Percentiles rank a stretch among this genome's conserved stretches.
Conservation (phyloP, 2,797 vertebrate genomes). For the Amniataba percoides region DNA sequence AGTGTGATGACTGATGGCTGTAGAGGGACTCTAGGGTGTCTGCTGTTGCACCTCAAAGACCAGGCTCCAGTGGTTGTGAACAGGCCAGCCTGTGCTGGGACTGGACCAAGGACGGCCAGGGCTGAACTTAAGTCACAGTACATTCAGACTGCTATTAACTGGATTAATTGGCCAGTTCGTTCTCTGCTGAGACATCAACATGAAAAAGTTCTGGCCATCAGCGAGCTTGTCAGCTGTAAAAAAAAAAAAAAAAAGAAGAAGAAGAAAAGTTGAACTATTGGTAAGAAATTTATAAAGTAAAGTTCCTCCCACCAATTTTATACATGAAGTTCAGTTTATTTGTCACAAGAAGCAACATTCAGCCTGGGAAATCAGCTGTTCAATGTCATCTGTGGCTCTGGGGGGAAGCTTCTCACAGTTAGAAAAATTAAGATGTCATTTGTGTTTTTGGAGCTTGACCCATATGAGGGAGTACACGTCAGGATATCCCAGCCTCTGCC, state of each 20-base stretch:
- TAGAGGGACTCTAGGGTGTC: conserved; percentile 84
- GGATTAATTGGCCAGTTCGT: conserved; percentile 28
- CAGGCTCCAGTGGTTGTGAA: conserved; percentile 58
- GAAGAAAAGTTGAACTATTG: conserved; percentile 15
- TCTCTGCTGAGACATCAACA: conserved; percentile 24
- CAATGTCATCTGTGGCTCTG: not conserved
- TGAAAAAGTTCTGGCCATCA: conserved; percentile 13
- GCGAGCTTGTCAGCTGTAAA: not conserved
- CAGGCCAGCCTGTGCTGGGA: conserved; percentile 57
- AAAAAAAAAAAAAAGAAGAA: too few species aligned
- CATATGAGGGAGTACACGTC: not conserved
- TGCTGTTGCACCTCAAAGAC: conserved; percentile 82
- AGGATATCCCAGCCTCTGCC: not conserved
- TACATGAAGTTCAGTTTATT: not conserved
- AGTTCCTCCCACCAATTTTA: not conserved
- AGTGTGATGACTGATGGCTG: conserved; percentile 88
- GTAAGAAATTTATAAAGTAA: not conserved
- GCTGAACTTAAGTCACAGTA: conserved; percentile 30
- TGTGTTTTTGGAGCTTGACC: conserved; percentile 2
- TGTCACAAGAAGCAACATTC: not conserved
- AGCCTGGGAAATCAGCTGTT: not conserved
- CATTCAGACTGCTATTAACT: conserved; percentile 19
- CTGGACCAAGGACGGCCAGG: conserved; percentile 18
- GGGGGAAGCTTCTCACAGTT: not conserved
- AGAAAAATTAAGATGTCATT: not conserved